These are phyloP conservation scores for Agonopterix arenella DNA, from an alignment of 2,888 invertebrate genomes.

Conservation along the genomic window DNA sequence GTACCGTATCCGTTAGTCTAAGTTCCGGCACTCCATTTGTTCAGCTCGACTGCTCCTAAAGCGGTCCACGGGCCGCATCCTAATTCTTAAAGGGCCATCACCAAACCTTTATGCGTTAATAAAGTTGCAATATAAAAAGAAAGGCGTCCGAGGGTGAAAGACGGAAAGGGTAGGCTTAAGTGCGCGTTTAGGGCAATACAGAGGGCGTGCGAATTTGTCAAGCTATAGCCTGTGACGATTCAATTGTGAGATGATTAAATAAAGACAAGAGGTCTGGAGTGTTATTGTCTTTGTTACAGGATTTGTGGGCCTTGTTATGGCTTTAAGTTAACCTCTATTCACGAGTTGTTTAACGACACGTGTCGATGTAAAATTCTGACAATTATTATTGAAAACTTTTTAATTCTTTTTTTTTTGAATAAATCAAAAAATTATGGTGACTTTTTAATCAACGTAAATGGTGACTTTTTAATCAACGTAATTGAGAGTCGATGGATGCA, in stretches of 20 bases:
- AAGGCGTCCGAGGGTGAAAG: constrained; percentile 74
- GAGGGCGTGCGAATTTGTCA: constrained; percentile 75
- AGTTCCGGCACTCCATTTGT: constrained; percentile 70
- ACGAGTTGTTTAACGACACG: no score
- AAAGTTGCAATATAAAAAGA: constrained; percentile 77
- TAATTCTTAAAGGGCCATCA: constrained; percentile 76
- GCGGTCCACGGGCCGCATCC: constrained; percentile 66
- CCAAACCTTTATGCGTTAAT: constrained; percentile 76
- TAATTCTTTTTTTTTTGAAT: no score
- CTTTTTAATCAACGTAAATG: no score
- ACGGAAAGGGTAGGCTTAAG: constrained; percentile 71
- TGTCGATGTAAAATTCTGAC: no score
- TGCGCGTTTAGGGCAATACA: constrained; percentile 72
- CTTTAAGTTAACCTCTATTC: no score
- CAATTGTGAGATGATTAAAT: constrained; percentile 69
- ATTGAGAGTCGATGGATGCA: no score
- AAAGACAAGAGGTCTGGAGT: constrained; percentile 49
- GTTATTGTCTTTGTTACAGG: no score
- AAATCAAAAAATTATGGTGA: no score
- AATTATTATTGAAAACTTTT: no score
- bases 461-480: no score
- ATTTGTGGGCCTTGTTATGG: no score
- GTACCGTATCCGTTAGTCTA: constrained; percentile 11
- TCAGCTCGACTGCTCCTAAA: constrained; percentile 56
- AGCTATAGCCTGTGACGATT: constrained; percentile 58